phyloP scores from a whole-genome alignment of 2,888 invertebrate genomes.

The Neoitamus cyanurus region DNA sequence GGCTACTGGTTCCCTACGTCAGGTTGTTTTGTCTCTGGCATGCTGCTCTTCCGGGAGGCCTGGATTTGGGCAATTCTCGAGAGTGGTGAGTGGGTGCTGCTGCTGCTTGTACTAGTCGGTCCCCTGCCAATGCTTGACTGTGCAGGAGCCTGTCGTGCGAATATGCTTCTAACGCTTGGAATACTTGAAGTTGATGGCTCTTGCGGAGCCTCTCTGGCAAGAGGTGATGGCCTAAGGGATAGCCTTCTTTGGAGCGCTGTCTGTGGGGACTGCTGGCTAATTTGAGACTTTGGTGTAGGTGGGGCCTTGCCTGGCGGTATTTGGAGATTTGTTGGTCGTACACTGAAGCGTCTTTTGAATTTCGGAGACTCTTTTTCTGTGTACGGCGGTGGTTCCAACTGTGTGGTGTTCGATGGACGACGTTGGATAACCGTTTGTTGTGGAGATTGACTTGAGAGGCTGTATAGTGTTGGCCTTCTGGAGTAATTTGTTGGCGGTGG shows the following conservation, averaged over 20 bases:
- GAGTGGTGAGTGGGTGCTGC: constrained; percentile 64
- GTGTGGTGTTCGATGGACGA: constrained; percentile 58
- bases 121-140: constrained; percentile 21
- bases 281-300: neutral
- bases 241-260: constrained; percentile 62
- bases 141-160: neutral
- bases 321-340: constrained; percentile 62
- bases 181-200: constrained; percentile 24
- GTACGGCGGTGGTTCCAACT: constrained; percentile 63
- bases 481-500: constrained; percentile 53
- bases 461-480: constrained; percentile 63
- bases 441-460: constrained; percentile 42
- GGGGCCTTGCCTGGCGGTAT: constrained; percentile 64
- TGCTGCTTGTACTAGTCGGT: constrained; percentile 54
- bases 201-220: constrained; percentile 58
- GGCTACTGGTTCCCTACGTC: constrained; percentile 14
- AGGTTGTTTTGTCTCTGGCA: constrained; percentile 8
- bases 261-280: constrained; percentile 54
- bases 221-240: constrained; percentile 63
- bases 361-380: constrained; percentile 59
- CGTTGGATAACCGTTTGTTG: constrained; percentile 51
- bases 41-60: constrained; percentile 63
- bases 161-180: neutral
- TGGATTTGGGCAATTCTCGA: constrained; percentile 65
- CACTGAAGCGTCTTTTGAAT: constrained; percentile 59